Percentiles rank a stretch among this genome's conserved stretches.
Evolutionary conservation across 2,888 invertebrate genomes (phyloP).

Genomic region (Scaptomyza parva): DNA sequence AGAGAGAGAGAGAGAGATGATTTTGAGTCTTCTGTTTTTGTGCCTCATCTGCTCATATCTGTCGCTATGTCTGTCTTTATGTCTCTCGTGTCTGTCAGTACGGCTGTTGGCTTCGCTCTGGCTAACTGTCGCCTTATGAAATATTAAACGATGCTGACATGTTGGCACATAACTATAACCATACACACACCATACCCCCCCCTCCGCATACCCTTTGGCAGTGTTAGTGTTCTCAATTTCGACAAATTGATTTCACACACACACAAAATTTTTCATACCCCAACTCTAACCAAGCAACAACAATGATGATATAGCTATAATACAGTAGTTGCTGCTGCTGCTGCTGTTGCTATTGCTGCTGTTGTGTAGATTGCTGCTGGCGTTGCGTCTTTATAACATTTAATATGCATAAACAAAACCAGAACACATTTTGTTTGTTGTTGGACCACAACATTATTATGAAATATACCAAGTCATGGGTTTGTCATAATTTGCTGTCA

Average conservation of each 20-base stretch:
- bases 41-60: conserved; percentile 48
- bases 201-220: not conserved
- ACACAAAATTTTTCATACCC: conserved; percentile 22
- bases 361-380: conserved; percentile 44
- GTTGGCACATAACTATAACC: conserved; percentile 59
- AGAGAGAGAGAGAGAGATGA: too few relatives aligned
- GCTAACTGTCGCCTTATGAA: conserved; percentile 65
- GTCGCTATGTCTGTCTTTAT: conserved; percentile 49
- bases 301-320: conserved; percentile 28
- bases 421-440: conserved; percentile 18
- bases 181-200: too few relatives aligned
- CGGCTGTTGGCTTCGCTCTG: conserved; percentile 32
- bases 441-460: conserved; percentile 43
- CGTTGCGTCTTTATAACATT: conserved; percentile 67
- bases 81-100: conserved; percentile 22
- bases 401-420: conserved; percentile 76
- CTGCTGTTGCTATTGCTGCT: conserved; percentile 51
- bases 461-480: conserved; percentile 61
- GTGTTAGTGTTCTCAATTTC: conserved; percentile 64
- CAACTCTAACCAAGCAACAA: conserved; percentile 41
- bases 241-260: conserved; percentile 78
- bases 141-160: conserved; percentile 69
- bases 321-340: conserved; percentile 17
- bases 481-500: conserved; percentile 60
- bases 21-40: conserved; percentile 22